A percentile compares a stretch with the other conserved stretches of the same genome.
Conservation (phyloP, 2,888 invertebrate genomes). For the Ormyrus pomaceus region DNA sequence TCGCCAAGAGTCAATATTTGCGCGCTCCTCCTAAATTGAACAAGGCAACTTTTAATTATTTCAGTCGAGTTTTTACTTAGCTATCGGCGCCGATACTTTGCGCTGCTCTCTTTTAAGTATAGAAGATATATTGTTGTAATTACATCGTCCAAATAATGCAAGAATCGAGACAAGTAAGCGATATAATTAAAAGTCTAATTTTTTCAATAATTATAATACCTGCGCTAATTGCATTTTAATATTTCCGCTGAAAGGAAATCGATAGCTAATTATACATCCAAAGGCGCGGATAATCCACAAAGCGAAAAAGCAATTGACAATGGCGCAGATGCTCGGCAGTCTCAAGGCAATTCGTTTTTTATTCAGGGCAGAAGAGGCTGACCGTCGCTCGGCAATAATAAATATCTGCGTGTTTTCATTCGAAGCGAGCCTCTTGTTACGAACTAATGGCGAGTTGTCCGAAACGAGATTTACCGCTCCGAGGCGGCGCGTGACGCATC, state of each 20-base stretch:
- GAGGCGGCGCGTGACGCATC: slow-evolving; percentile 47
- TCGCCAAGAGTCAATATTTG: no score
- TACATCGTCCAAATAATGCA: slow-evolving; percentile 13
- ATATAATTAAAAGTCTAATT: slow-evolving; percentile 31
- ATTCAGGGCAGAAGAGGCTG: background rate
- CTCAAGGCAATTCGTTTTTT: slow-evolving; percentile 12
- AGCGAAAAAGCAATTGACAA: slow-evolving; percentile 17
- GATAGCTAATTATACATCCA: slow-evolving; percentile 25
- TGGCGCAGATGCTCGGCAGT: background rate
- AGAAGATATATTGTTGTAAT: slow-evolving; percentile 27
- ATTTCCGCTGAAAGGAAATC: slow-evolving; percentile 31
- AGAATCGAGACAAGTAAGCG: slow-evolving; percentile 4
- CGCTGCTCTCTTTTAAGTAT: background rate
- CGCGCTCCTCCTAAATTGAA: no score
- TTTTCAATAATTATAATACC: slow-evolving; percentile 31
- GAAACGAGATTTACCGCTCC: slow-evolving; percentile 53
- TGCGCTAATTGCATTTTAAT: slow-evolving; percentile 29
- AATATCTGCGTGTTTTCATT: slow-evolving; percentile 48
- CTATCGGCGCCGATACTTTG: background rate
- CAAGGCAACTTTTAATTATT: no score
- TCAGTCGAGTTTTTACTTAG: no score
- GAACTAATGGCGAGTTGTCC: slow-evolving; percentile 54
- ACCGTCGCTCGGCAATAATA: slow-evolving; percentile 42
- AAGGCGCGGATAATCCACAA: background rate
- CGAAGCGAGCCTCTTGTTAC: slow-evolving; percentile 45